Percentiles rank a stretch among this genome's conserved stretches.
These are phyloP conservation scores for Lophius americanus DNA, from an alignment of 2,797 vertebrate genomes.

Conservation along the genomic window DNA sequence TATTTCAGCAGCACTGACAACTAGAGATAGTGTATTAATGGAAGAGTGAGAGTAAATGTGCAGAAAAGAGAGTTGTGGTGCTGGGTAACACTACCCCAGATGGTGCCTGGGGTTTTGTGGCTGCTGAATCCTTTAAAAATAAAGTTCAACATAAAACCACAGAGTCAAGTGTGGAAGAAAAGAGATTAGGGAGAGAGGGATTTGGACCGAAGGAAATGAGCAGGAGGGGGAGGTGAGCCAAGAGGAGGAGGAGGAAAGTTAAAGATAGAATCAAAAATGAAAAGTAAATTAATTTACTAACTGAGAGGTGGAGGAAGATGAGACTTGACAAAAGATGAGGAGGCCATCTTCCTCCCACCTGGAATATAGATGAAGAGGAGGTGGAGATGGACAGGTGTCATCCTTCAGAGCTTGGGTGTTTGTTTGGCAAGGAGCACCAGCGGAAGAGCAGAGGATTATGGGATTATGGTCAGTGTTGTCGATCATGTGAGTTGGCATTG, in stretches of 20 bases:
- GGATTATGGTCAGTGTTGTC: conserved; percentile 74
- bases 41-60: not conserved
- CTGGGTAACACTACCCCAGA: conserved; percentile 18
- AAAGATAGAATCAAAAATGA: not conserved
- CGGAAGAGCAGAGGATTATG: conserved; percentile 75
- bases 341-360: no score
- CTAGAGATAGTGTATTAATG: not conserved
- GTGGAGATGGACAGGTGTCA: conserved; percentile 57
- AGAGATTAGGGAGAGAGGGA: conserved; percentile 53
- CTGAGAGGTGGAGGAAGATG: conserved; percentile 8
- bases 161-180: conserved; percentile 43
- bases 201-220: conserved; percentile 35
- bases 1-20: not conserved
- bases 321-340: not conserved
- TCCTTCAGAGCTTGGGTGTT: conserved; percentile 57
- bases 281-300: conserved; percentile 1
- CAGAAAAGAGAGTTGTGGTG: conserved; percentile 1
- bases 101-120: not conserved
- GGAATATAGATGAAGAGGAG: not conserved
- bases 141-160: conserved; percentile 33
- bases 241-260: not conserved
- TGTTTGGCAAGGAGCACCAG: conserved; percentile 67
- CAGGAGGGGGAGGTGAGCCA: not conserved
- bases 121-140: conserved; percentile 26
- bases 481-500: conserved; percentile 79